Conservation (phyloP, 2,888 invertebrate genomes). For the Zootermopsis nevadensis region DNA sequence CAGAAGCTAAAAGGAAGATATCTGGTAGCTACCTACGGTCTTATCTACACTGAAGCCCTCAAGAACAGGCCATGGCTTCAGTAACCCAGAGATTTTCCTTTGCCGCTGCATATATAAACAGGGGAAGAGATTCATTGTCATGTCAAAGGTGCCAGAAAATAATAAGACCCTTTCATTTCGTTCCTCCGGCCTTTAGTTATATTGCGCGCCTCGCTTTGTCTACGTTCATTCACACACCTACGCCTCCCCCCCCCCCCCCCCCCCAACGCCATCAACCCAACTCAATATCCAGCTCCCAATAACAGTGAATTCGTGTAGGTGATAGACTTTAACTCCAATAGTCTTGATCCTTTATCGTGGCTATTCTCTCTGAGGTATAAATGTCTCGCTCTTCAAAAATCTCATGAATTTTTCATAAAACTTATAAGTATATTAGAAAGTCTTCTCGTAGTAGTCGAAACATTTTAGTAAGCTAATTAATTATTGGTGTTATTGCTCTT, state of each 20-base stretch:
- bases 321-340: background rate
- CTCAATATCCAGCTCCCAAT: background rate
- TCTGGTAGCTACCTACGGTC: background rate
- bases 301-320: background rate
- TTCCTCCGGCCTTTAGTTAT: background rate
- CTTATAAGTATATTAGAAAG: no score
- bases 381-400: no score
- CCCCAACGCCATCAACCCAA: background rate
- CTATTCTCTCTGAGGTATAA: no score
- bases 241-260: background rate
- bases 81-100: background rate
- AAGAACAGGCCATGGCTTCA: background rate
- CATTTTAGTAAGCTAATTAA: no score
- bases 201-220: background rate
- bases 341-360: no score
- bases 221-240: no score
- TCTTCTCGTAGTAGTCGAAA: no score
- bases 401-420: no score
- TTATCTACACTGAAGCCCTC: constrained; percentile 20
- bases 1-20: background rate
- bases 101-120: constrained; percentile 28
- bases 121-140: constrained; percentile 23
- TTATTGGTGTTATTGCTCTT: no score
- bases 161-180: constrained; percentile 33
- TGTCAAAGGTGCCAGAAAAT: constrained; percentile 41